These are phyloP conservation scores for Dione vanillae DNA, from an alignment of 2,888 invertebrate genomes.

Conservation along the genomic window DNA sequence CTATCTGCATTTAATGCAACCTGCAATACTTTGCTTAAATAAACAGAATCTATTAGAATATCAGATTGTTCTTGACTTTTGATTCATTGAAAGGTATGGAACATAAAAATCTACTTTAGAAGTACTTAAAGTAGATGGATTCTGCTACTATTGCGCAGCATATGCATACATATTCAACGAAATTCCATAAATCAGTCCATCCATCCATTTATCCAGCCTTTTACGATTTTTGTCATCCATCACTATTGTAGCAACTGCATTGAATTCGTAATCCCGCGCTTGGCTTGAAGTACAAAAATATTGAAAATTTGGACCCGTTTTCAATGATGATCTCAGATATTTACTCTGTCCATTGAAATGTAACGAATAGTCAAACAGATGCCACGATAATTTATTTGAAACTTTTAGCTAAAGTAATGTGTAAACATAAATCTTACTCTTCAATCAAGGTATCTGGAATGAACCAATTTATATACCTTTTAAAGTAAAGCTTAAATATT, in stretches of 20 bases:
- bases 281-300: too few species aligned
- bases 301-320: too few species aligned
- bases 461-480: neutral
- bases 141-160: too few species aligned
- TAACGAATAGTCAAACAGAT: neutral
- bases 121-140: too few species aligned
- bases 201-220: too few species aligned
- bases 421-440: neutral
- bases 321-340: neutral
- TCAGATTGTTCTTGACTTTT: neutral
- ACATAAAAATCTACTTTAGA: too few species aligned
- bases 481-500: neutral
- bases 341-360: neutral
- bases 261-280: too few species aligned
- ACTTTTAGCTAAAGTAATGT: neutral
- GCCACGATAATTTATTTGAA: neutral
- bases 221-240: too few species aligned
- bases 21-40: neutral
- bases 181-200: too few species aligned
- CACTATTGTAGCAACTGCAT: too few species aligned
- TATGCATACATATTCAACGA: too few species aligned
- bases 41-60: neutral
- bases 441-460: neutral
- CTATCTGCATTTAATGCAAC: constrained; percentile 2
- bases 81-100: neutral